These are phyloP conservation scores for Scortum barcoo DNA, from an alignment of 2,113 vertebrate genomes.

Conservation along the genomic window DNA sequence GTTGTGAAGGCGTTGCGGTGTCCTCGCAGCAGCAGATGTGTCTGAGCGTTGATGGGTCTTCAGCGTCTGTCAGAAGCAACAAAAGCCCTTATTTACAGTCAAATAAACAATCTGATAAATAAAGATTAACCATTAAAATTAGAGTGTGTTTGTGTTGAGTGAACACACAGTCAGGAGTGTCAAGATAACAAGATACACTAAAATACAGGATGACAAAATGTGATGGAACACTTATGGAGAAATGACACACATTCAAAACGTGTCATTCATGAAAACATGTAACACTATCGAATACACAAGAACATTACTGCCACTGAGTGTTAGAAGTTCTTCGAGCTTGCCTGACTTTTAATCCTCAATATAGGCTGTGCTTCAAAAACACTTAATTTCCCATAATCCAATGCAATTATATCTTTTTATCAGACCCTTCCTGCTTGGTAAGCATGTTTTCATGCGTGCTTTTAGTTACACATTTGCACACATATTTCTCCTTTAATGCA, in stretches of 20 bases:
- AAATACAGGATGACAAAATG: background rate
- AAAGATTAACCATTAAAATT: slow-evolving; percentile 9
- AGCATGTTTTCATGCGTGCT: background rate
- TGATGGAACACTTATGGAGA: background rate
- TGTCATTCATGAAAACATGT: background rate
- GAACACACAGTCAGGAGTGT: background rate
- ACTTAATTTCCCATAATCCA: background rate
- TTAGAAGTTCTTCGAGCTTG: background rate
- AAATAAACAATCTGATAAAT: slow-evolving; percentile 42
- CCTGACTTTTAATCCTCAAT: background rate
- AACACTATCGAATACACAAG: background rate
- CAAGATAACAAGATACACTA: background rate
- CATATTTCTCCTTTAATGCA: too few relatives aligned
- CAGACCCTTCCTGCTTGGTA: background rate
- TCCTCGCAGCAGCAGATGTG: slow-evolving; percentile 65
- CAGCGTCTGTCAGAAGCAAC: slow-evolving; percentile 53
- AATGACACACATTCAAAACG: background rate
- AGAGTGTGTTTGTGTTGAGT: background rate
- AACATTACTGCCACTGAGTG: background rate
- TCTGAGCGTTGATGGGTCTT: slow-evolving; percentile 49
- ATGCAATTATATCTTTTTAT: background rate
- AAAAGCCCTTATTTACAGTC: slow-evolving; percentile 48
- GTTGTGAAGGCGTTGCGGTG: slow-evolving; percentile 2
- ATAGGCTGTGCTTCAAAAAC: background rate
- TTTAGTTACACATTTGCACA: too few relatives aligned